phyloP scores from a whole-genome alignment of 2,797 vertebrate genomes.

The Leucoraja ocellata region DNA sequence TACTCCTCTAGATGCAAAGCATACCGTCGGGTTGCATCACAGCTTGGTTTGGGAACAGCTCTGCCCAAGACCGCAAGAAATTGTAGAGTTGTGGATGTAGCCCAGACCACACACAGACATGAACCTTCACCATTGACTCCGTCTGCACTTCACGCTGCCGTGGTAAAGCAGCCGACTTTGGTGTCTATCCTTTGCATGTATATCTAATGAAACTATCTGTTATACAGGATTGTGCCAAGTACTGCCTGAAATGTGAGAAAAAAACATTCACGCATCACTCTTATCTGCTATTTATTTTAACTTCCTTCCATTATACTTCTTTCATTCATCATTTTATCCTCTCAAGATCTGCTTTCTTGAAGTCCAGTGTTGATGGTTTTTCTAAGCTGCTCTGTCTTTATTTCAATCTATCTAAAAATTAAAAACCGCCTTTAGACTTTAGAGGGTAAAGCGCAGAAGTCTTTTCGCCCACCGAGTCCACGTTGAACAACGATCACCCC shows the following conservation, averaged over 20 bases:
- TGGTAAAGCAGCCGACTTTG: background rate
- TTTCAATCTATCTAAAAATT: background rate
- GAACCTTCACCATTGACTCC: no score
- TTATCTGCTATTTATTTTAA: background rate
- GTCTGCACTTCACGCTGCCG: no score
- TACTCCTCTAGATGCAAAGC: no score
- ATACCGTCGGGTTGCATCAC: no score
- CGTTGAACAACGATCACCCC: no score
- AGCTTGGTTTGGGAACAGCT: no score
- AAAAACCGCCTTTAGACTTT: no score
- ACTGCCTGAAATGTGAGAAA: background rate
- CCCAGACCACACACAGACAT: no score
- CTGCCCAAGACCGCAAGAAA: no score
- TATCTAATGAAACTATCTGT: background rate
- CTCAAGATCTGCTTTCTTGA: background rate
- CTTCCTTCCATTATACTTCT: background rate
- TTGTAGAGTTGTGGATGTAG: no score
- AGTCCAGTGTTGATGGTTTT: background rate
- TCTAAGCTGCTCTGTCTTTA: background rate
- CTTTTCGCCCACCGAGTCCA: no score
- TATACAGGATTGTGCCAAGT: background rate
- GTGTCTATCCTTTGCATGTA: background rate
- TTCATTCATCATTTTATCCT: constrained; percentile 6
- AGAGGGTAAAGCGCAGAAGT: no score
- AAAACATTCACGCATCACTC: background rate